These are phyloP conservation scores for Heterochromis multidens DNA, from an alignment of 2,113 vertebrate species.

Conservation along the genomic window DNA sequence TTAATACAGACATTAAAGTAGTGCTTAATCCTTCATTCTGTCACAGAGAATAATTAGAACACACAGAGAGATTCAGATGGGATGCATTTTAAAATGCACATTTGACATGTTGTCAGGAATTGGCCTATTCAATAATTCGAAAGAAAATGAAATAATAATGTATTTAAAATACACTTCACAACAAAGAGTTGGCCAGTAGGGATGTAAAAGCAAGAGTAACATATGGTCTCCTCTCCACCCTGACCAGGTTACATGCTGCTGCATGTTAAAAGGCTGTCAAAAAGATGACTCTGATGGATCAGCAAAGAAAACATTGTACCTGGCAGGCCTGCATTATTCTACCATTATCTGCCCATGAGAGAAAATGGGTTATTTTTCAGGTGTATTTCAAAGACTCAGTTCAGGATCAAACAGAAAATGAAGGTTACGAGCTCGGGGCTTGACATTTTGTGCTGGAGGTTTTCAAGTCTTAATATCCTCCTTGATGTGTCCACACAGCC, in stretches of 20 bases:
- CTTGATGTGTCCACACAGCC: not conserved
- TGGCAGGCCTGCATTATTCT: not conserved
- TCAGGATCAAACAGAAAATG: not conserved
- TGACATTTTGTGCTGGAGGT: not conserved
- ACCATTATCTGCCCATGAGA: not conserved
- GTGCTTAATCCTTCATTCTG: not conserved
- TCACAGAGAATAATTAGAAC: not conserved
- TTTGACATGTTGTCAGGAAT: not conserved
- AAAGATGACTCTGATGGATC: not conserved
- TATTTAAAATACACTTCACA: not conserved
- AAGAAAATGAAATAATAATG: not conserved
- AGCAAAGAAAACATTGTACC: not conserved
- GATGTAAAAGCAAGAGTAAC: not conserved
- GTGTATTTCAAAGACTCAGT: not conserved
- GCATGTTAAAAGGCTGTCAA: not conserved
- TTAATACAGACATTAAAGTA: not conserved
- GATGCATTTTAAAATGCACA: not conserved
- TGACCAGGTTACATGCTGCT: not conserved
- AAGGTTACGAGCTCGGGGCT: not conserved
- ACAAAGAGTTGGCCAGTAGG: not conserved
- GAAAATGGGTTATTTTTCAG: not conserved
- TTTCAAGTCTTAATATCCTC: not conserved
- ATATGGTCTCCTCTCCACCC: not conserved
- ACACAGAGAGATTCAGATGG: not conserved
- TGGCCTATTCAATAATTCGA: not conserved